phyloP scores from a whole-genome alignment of 2,113 vertebrate species.

The Tichodroma muraria region DNA sequence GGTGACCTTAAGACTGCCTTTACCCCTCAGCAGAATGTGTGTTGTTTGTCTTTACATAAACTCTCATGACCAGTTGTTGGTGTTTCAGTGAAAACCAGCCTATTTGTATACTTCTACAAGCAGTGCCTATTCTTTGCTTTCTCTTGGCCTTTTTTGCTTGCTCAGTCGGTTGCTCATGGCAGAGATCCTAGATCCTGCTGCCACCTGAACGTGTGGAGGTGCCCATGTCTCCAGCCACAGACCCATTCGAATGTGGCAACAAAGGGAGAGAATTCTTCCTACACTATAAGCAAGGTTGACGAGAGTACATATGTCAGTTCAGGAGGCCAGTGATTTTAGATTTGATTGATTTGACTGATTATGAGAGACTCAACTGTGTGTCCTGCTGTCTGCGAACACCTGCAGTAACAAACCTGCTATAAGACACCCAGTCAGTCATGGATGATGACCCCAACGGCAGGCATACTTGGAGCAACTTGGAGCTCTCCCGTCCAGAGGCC shows the following conservation, averaged over 20 bases:
- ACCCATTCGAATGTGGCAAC: neutral
- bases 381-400: neutral
- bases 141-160: neutral
- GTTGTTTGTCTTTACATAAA: neutral
- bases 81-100: neutral
- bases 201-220: neutral
- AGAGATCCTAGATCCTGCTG: neutral
- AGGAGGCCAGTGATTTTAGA: neutral
- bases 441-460: neutral
- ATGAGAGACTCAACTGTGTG: neutral
- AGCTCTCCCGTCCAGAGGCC: neutral
- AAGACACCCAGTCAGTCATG: neutral
- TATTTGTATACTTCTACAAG: neutral
- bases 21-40: neutral
- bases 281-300: neutral
- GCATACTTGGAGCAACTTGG: neutral
- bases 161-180: neutral
- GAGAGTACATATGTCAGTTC: neutral
- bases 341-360: neutral
- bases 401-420: neutral
- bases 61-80: neutral
- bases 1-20: rapidly evolving
- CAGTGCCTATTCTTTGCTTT: neutral
- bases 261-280: neutral
- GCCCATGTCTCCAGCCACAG: neutral